phyloP scores from a whole-genome alignment of 2,797 vertebrate species.

The Mastacembelus armatus region DNA sequence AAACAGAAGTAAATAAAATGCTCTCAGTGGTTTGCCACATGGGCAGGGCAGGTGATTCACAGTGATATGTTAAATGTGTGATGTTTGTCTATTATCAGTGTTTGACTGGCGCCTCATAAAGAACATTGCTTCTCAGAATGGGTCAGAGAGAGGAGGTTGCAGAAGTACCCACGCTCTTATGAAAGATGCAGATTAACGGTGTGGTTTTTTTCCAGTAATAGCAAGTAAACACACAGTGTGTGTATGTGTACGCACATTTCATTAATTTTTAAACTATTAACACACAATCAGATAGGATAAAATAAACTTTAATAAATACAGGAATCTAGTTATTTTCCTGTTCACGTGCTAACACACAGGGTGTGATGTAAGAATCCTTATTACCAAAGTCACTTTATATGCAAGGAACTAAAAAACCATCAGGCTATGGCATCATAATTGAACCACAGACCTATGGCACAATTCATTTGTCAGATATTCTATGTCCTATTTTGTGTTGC shows the following conservation, averaged over 20 bases:
- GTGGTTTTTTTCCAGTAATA: conserved; percentile 20
- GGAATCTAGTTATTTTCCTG: background rate
- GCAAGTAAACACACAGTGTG: too few species aligned
- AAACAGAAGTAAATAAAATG: background rate
- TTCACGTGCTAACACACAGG: background rate
- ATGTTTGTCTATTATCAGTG: background rate
- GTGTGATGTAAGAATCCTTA: background rate
- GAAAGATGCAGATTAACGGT: conserved; percentile 26
- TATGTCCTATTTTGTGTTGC: too few species aligned
- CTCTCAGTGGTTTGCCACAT: background rate
- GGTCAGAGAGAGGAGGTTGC: conserved; percentile 28
- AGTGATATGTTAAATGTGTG: background rate
- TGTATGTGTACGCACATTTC: too few species aligned
- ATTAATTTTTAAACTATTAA: too few species aligned
- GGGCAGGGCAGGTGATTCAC: background rate
- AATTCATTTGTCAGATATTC: background rate
- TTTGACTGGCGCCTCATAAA: background rate
- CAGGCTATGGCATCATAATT: too few species aligned
- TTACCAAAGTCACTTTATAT: background rate
- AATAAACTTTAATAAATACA: too few species aligned
- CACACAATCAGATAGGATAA: too few species aligned
- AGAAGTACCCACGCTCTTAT: conserved; percentile 32
- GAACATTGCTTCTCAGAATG: conserved; percentile 11
- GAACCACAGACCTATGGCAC: background rate
- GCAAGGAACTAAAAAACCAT: background rate